Base-by-base conservation (phyloP, 2,113 vertebrate species). In the Ptilorrhoa leucosticta region DNA sequence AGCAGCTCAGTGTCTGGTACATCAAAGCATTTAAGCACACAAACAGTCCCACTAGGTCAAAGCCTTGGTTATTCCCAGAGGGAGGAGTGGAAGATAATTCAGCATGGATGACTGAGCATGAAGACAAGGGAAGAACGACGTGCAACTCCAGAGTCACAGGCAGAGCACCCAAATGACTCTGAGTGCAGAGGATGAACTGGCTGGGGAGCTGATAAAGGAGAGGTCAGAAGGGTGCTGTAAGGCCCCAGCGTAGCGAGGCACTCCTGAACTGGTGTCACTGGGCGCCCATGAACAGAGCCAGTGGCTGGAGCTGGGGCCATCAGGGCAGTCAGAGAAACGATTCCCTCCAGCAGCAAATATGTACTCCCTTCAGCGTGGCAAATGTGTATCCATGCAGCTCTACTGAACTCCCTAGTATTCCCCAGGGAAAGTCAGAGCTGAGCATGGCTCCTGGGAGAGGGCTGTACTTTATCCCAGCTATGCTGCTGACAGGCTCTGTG, bases 21-120 rank as follows among this genome's bases (percentile, higher is more conserved):
- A 81, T 87, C 90, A 83, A 80, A 87, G 89, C 63, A 26, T 79
- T 93, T 47, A 84, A 91, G 78, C 75, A 51, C 64, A 54, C 58
- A 90, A 78, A 83, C 72, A 72, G 70, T 95, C 84, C 78, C 75
- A 64, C 54, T 66, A 89, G 82, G 90, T 92, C 92, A 96, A 79
- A 95, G 64, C 64, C 87, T 63, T 69, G 56, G 83, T 71, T 93
- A 91, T 86, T 81, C 93, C 86, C 93, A 13, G 79, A 64, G 83
- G 85, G 56, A 81, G 82, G 82, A 90, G 87, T 27, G 31, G 39
- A 61, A 86, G 76, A 63, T 80, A 93, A 94, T 90, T 93, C 75
- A 66, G 75, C 87, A 84, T 45, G 83, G 84, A 65, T 95, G 93
- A 78, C n/a, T 76, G 95, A 93, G 45, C 81, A 57, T 2, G 44